Base-by-base conservation (phyloP, 2,888 invertebrate genomes). In the Drosophila mayaguana region DNA sequence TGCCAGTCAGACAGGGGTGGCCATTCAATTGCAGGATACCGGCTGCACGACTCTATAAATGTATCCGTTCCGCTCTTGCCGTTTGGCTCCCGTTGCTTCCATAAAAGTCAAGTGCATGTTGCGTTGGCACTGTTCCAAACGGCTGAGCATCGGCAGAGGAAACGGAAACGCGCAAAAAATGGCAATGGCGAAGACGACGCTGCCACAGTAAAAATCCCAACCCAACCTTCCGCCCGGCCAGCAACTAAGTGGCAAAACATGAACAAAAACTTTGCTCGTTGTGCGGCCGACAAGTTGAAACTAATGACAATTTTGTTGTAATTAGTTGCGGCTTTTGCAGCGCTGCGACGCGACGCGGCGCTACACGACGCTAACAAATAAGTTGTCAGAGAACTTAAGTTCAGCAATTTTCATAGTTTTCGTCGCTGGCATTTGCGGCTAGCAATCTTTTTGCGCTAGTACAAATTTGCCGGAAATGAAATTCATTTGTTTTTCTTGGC, bases 231-330 rank as follows among this genome's bases (percentile, higher is more conserved):
- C 7, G 7, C 28, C 28, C 8, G 28, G 28, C 8, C 59, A 46
- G 36, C 70, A 55, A 78, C 86, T 83, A 86, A 84, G 86, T 84
- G 88, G 82, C 74, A 77, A 88, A 89, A 88, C 85, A 85, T 86
- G 89, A 86, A 79, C 85, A 87, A 87, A 88, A 85, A 85, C 79
- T 87, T 86, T 81, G 75, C 72, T 89, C 75, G 87, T 70, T 81
- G 73, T 77, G 87, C 73, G 81, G 84, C 80, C 85, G 86, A 84
- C 86, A 87, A 87, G 85, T 87, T 85, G 88, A 82, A 89, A 89
- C 86, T 87, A 87, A 87, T 89, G 86, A 87, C 88, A 84, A 88
- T 89, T 87, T 89, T 87, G 88, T 84, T 89, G 88, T 89, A 87
- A 87, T 87, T 87, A 87, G 86, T 89, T 88, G 88, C 78, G 84